Evolutionary conservation across 2,797 vertebrate genomes (phyloP), one percentile per base, ranked within the genome.

Genomic region (Poeciliopsis presidionis): DNA sequence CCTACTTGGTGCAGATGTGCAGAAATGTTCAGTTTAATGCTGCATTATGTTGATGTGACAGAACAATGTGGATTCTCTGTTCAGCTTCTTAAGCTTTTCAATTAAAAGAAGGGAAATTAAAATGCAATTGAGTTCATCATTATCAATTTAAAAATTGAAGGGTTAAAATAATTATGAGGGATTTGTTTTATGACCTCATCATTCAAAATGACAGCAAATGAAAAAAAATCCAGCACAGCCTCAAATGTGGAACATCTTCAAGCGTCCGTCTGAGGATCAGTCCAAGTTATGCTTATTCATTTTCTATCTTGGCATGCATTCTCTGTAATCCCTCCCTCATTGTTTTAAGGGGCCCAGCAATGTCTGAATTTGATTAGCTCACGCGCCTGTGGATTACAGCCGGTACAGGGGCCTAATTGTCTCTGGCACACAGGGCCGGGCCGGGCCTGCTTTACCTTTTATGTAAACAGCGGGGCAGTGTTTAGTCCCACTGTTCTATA

Each of bases 401-500:
- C 73, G 53, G 57, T 25, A 43, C 47, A 13, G 82, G 69, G 84
- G 74, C 79, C 86, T 91, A 89, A 89, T 88, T 91, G 84, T 90
- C 91, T 91, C 81, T 91, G 90, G 85, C 84, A 67, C 81, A 85
- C 76, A 46, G 84, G 91, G 75, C 76, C 77, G 39, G 80, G 83
- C 63, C 36, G 76, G 83, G 85, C 87, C 88, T 83, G 74, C 90
- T 55, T 90, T 90, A 92, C 88, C 91, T 90, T 92, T 81, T 92
- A 88, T 90, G 91, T 94, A 94, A 95, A 94, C 94, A 92, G 77
- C 78, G 18, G 80, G 81, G 22, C 86, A 81, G 86, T 89, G 94
- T 93, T 93, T 89, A 94, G 92, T 89, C 90, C 84, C 91, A 79
- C 90, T 89, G 92, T 93, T 87, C 89, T 93, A 70, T 70, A 89